Conservation (phyloP, 1,140 invertebrate species). For the Drosophila subpulchrella region DNA sequence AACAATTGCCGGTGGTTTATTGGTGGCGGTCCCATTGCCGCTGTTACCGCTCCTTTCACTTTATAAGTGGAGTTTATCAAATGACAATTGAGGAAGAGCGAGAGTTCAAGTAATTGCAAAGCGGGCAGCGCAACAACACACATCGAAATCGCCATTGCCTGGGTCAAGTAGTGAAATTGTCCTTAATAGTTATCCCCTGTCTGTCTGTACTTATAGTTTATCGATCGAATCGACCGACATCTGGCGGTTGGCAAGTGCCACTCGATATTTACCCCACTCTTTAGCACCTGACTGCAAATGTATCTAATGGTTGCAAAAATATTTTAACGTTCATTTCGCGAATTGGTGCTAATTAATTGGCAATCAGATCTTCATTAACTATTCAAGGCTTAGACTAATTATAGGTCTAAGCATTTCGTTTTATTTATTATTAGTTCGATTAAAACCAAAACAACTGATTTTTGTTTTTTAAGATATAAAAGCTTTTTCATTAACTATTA, state of each 20-base stretch:
- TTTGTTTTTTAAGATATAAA: too few relatives aligned
- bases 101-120: constrained; percentile 70
- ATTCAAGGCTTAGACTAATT: neutral
- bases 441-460: too few relatives aligned
- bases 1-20: constrained; percentile 28
- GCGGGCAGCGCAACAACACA: neutral
- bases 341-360: constrained; percentile 22
- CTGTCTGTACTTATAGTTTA: neutral
- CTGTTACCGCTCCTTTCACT: constrained; percentile 72
- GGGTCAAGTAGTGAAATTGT: constrained; percentile 79
- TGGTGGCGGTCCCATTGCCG: constrained; percentile 5
- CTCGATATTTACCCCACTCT: neutral
- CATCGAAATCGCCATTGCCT: constrained; percentile 7
- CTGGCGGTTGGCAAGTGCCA: neutral
- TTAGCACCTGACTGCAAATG: neutral
- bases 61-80: constrained; percentile 71
- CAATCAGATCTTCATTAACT: neutral
- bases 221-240: neutral
- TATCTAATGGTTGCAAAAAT: neutral
- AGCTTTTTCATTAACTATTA: too few relatives aligned
- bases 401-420: neutral
- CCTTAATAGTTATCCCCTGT: constrained; percentile 47
- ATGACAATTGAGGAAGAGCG: constrained; percentile 77
- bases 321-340: neutral
- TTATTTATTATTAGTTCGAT: neutral